Conservation (phyloP, 2,113 vertebrate genomes). For the Corvus hawaiiensis region DNA sequence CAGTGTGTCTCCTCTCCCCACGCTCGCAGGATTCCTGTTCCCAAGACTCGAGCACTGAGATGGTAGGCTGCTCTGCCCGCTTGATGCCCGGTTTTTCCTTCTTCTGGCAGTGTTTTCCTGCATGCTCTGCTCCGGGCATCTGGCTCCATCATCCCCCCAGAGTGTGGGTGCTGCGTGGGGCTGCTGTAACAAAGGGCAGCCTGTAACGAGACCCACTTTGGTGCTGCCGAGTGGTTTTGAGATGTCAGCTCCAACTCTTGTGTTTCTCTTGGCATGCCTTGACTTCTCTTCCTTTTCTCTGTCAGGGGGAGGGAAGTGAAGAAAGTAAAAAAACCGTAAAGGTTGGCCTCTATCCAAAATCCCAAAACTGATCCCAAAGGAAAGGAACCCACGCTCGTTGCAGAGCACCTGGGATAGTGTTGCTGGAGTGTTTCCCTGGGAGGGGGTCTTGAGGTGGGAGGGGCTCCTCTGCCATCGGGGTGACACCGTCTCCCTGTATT, state of each 20-base stretch:
- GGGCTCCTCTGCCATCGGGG: neutral
- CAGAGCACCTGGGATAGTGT: neutral
- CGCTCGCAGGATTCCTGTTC: constrained; percentile 39
- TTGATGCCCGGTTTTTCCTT: neutral
- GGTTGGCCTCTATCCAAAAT: neutral
- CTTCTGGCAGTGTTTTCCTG: neutral
- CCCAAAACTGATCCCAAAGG: neutral
- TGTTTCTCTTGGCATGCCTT: constrained; percentile 23
- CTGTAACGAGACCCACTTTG: neutral
- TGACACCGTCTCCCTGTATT: constrained; percentile 56
- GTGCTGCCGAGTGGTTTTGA: neutral
- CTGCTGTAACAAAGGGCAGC: neutral
- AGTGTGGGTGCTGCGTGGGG: neutral
- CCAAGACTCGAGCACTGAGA: constrained; percentile 38
- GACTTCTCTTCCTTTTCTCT: neutral
- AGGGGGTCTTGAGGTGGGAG: neutral
- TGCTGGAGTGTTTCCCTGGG: neutral
- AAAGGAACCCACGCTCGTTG: neutral
- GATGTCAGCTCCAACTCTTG: neutral
- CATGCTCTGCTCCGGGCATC: neutral
- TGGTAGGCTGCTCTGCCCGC: constrained; percentile 55
- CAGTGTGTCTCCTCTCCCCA: constrained; percentile 50
- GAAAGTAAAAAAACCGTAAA: neutral
- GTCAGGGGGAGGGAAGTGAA: neutral
- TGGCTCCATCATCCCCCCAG: neutral